Percentiles rank a stretch among this genome's conserved stretches.
These are phyloP conservation scores for Archips crataeganus DNA, from an alignment of 2,888 invertebrate species.

Conservation along the genomic window DNA sequence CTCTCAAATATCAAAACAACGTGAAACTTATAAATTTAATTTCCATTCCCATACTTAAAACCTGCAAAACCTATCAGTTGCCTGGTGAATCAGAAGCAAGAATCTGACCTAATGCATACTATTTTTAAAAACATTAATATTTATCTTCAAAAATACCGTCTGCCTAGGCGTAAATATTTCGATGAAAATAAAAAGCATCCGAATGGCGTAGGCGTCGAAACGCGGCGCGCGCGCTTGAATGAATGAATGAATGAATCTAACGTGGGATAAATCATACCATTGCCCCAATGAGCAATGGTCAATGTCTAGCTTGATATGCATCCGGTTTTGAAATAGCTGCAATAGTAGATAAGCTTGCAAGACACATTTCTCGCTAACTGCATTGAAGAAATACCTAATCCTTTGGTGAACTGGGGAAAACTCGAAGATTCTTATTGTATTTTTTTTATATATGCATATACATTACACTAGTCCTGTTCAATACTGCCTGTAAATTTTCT, in stretches of 20 bases:
- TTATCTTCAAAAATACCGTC: neutral
- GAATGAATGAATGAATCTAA: slow-evolving; percentile 22
- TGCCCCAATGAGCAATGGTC: slow-evolving; percentile 23
- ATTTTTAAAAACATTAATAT: neutral
- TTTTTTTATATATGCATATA: no score
- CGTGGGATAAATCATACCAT: slow-evolving; percentile 32
- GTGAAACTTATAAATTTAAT: no score
- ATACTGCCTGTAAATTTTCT: no score
- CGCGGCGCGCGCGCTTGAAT: slow-evolving; percentile 9
- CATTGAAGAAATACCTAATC: neutral
- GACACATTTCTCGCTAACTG: neutral
- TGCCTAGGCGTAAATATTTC: neutral
- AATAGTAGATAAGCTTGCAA: neutral
- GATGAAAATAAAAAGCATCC: slow-evolving; percentile 19
- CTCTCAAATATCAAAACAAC: no score
- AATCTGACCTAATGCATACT: neutral
- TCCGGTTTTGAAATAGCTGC: slow-evolving; percentile 30
- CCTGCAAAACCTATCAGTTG: no score
- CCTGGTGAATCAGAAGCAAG: no score
- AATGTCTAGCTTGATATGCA: slow-evolving; percentile 31
- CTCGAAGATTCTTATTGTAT: no score
- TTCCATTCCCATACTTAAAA: no score
- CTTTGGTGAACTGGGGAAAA: neutral
- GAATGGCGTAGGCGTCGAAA: slow-evolving; percentile 17
- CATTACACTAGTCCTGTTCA: no score